These are phyloP conservation scores for Tillus elongatus DNA, from an alignment of 2,888 invertebrate genomes.

Conservation along the genomic window DNA sequence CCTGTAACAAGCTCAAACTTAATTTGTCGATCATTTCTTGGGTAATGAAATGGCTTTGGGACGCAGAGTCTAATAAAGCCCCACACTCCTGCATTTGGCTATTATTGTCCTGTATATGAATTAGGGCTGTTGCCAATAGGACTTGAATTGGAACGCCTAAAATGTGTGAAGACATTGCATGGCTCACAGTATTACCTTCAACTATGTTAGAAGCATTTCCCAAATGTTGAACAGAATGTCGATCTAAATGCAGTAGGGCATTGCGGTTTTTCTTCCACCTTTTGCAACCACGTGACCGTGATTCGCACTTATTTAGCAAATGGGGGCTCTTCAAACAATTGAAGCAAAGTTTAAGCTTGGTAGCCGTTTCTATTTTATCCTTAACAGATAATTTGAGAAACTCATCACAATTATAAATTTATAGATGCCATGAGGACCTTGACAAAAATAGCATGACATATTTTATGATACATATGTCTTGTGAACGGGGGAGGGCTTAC, in stretches of 20 bases:
- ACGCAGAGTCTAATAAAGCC: slow-evolving; percentile 10
- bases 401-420: slow-evolving; percentile 10
- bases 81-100: too few relatives aligned
- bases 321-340: slow-evolving; percentile 9
- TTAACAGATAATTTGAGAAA: slow-evolving; percentile 9
- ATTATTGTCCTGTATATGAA: too few relatives aligned
- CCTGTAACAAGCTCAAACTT: not conserved
- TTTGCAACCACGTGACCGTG: slow-evolving; percentile 1
- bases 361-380: slow-evolving; percentile 3
- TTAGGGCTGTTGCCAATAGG: too few relatives aligned
- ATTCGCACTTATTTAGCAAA: slow-evolving; percentile 5
- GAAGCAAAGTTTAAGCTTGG: slow-evolving; percentile 5
- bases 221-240: not conserved
- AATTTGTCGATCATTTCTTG: not conserved
- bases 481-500: too few relatives aligned
- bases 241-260: slow-evolving; percentile 8
- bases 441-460: too few relatives aligned
- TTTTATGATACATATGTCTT: too few relatives aligned
- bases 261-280: slow-evolving; percentile 10
- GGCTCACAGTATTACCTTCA: too few relatives aligned
- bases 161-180: slow-evolving; percentile 1
- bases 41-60: slow-evolving; percentile 6
- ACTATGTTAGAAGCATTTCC: too few relatives aligned
- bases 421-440: slow-evolving; percentile 10
- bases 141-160: slow-evolving; percentile 7